Conservation (phyloP, 2,113 vertebrate species). For the Ciconia boyciana region DNA sequence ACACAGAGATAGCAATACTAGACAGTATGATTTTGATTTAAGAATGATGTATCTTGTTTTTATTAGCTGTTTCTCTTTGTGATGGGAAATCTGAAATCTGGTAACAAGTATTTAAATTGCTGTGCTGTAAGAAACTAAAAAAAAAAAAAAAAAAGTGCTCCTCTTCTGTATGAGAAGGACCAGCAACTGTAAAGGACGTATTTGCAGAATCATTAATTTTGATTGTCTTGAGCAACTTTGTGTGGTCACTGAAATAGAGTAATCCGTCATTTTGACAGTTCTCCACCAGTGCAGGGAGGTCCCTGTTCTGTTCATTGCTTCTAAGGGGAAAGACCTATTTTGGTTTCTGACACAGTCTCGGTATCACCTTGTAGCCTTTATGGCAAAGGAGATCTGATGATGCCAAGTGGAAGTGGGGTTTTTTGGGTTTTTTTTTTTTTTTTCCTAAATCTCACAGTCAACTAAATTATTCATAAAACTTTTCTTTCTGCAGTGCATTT, state of each 20-base stretch:
- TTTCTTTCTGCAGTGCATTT: not conserved
- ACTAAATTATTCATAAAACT: not conserved
- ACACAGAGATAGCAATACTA: not conserved
- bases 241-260: slow-evolving; percentile 13
- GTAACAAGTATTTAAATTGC: not conserved
- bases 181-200: not conserved
- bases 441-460: not conserved
- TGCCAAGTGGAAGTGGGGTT: not conserved
- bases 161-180: not conserved
- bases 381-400: not conserved
- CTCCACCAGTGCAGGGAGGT: not conserved
- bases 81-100: not conserved
- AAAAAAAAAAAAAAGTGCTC: not conserved
- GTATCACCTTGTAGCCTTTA: not conserved
- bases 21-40: not conserved
- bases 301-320: not conserved
- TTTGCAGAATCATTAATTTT: slow-evolving; percentile 39
- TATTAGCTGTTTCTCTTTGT: not conserved
- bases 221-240: not conserved
- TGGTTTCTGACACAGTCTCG: not conserved
- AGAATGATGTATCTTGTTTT: not conserved
- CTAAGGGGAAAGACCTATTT: not conserved
- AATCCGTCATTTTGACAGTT: slow-evolving; percentile 37
- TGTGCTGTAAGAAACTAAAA: not conserved
- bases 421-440: not conserved